A percentile compares a stretch with the other conserved stretches of the same genome.
Conservation (phyloP, 2,113 vertebrate genomes). For the Bos javanicus region DNA sequence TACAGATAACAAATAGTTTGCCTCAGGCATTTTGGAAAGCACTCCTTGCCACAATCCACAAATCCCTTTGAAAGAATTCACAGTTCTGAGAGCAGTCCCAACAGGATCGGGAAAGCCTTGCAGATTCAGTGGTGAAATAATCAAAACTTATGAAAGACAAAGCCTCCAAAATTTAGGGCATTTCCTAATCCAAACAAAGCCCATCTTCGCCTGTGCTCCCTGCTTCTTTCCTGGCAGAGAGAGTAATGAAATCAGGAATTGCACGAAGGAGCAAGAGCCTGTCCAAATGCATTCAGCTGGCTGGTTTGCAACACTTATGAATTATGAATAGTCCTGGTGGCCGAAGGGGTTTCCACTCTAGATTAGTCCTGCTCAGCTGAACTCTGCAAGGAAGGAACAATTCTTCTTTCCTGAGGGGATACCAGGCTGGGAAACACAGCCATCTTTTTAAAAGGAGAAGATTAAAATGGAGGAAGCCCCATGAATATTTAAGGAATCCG, state of each 20-base stretch:
- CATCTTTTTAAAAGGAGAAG: conserved; percentile 78
- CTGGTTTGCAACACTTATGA: conserved; percentile 66
- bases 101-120: conserved; percentile 48
- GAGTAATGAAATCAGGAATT: conserved; percentile 56
- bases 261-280: conserved; percentile 59
- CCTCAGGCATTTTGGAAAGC: conserved; percentile 94
- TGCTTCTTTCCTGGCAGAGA: conserved; percentile 66
- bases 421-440: conserved; percentile 69
- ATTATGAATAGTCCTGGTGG: conserved; percentile 85
- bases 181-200: conserved; percentile 56
- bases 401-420: conserved; percentile 67
- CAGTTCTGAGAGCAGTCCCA: conserved; percentile 72
- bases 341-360: conserved; percentile 84
- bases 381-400: conserved; percentile 37
- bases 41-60: conserved; percentile 79
- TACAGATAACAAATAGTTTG: conserved; percentile 95
- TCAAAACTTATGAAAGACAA: conserved; percentile 32
- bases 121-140: conserved; percentile 38
- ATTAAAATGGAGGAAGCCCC: conserved; percentile 87
- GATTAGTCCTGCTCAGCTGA: conserved; percentile 80
- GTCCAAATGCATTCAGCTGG: conserved; percentile 57
- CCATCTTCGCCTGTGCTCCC: conserved; percentile 36
- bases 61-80: conserved; percentile 81
- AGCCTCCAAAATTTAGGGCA: conserved; percentile 40
- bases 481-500: conserved; percentile 78